These are phyloP conservation scores for Carcinoscorpius rotundicauda DNA, from an alignment of 1,140 invertebrate species.

Conservation along the genomic window DNA sequence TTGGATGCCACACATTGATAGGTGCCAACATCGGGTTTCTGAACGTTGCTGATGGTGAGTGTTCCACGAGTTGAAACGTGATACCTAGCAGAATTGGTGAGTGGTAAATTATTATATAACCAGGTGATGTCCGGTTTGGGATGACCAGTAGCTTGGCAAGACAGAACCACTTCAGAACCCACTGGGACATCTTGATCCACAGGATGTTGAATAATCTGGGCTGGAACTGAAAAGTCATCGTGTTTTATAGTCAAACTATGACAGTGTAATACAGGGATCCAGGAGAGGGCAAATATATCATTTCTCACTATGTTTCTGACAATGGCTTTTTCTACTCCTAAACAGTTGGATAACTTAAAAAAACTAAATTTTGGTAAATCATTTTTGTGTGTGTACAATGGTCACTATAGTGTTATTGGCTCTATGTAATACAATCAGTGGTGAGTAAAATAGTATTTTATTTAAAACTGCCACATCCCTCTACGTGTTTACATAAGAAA, in stretches of 20 bases:
- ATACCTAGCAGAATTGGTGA: slow-evolving; percentile 38
- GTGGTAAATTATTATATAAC: slow-evolving; percentile 48
- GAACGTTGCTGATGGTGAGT: slow-evolving; percentile 47
- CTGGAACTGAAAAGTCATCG: slow-evolving; percentile 6
- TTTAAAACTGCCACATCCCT: too few relatives aligned
- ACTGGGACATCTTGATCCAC: slow-evolving; percentile 30
- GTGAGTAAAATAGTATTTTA: too few relatives aligned
- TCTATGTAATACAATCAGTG: too few relatives aligned
- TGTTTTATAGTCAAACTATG: slow-evolving; percentile 25
- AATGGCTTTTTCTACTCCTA: too few relatives aligned
- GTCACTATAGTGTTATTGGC: too few relatives aligned
- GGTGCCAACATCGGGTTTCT: slow-evolving; percentile 46
- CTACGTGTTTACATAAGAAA: too few relatives aligned
- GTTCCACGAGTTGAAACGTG: slow-evolving; percentile 41
- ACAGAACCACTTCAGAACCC: slow-evolving; percentile 41
- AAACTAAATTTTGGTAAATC: too few relatives aligned
- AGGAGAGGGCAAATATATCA: slow-evolving; percentile 14
- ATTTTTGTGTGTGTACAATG: too few relatives aligned
- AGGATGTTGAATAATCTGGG: slow-evolving; percentile 27
- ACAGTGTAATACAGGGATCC: slow-evolving; percentile 16
- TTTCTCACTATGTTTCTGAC: background rate
- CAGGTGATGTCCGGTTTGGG: slow-evolving; percentile 54
- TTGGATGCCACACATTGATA: slow-evolving; percentile 62
- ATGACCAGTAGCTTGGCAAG: slow-evolving; percentile 51
- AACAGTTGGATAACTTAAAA: too few relatives aligned